A percentile compares a stretch with the other conserved stretches of the same genome.
These are phyloP conservation scores for Rattus rattus DNA, from an alignment of 2,113 vertebrate genomes.

Conservation along the genomic window DNA sequence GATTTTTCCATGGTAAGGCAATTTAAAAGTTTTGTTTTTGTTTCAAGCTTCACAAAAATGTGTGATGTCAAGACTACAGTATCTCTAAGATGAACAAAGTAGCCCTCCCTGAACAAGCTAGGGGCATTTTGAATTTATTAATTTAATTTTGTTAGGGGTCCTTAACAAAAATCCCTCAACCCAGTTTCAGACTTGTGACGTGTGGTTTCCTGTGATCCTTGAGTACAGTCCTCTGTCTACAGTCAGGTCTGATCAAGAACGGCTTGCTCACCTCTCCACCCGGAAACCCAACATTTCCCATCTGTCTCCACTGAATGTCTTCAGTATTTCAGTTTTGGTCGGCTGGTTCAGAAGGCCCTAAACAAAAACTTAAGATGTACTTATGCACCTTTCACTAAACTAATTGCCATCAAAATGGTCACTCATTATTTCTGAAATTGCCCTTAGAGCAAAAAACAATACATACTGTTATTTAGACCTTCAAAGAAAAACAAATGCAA, in stretches of 20 bases:
- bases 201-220: background rate
- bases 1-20: background rate
- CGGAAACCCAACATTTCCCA: background rate
- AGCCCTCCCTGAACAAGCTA: background rate
- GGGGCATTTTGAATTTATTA: background rate
- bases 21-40: background rate
- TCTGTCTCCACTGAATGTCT: background rate
- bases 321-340: slow-evolving; percentile 12
- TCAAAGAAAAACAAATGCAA: background rate
- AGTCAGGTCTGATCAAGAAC: background rate
- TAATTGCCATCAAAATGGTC: background rate
- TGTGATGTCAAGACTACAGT: background rate
- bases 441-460: background rate
- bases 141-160: background rate
- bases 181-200: background rate
- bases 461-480: background rate
- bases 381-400: background rate
- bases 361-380: background rate
- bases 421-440: slow-evolving; percentile 17
- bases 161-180: background rate
- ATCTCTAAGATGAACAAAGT: background rate
- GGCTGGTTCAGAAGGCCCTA: background rate
- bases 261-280: background rate
- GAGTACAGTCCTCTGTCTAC: too few species aligned
- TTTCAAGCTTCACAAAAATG: background rate